Base-by-base conservation (phyloP, 2,888 invertebrate genomes). In the Drosophila yooni region DNA sequence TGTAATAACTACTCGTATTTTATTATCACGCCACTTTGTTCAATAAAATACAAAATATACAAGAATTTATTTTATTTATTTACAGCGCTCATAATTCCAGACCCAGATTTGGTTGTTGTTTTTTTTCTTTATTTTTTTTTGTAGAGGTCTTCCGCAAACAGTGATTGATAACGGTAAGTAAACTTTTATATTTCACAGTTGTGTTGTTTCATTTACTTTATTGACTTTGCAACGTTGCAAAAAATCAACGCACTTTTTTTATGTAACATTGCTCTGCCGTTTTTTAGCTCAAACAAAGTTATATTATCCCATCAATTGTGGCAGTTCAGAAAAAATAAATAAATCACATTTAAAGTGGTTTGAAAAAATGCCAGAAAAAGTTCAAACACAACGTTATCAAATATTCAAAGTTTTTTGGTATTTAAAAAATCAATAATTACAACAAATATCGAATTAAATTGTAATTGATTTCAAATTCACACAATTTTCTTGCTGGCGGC, bases 111-210 rank as follows among this genome's bases (percentile, higher is more conserved):
- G 21, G 25, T 15, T 7, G 3, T 15, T 15, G 5, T 25, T 15
- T 18, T 18, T 38, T 3, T 18, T 4, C 3, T 8, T 18, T 40
- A n/a, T 38, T 8, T 18, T 13, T 13, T 72, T 51, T 43, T 11
- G 34, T n/a, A 10, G 10, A 38, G 27, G 18, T 33, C 31, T 31
- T 15, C 43, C n/a, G 33, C 15, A n/a, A 46, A 21, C 46, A 29
- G 34, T 68, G 67, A 68, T 62, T 72, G 67, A 76, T 76, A 76
- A 64, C 72, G 67, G 76, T 76, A 76, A 76, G 76, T 70, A 43
- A 25, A 38, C 31, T 62, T 65, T 51, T 56, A 18, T 18, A 36
- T 27, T 56, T 27, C 15, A 29, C 46, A 46, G 25, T 46, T 15
- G 25, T 15, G 3, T 52, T 63, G 31, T 68, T 67, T 60, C 48